These are phyloP conservation scores for Ametastegia equiseti DNA, from an alignment of 2,888 invertebrate genomes.

Conservation along the genomic window DNA sequence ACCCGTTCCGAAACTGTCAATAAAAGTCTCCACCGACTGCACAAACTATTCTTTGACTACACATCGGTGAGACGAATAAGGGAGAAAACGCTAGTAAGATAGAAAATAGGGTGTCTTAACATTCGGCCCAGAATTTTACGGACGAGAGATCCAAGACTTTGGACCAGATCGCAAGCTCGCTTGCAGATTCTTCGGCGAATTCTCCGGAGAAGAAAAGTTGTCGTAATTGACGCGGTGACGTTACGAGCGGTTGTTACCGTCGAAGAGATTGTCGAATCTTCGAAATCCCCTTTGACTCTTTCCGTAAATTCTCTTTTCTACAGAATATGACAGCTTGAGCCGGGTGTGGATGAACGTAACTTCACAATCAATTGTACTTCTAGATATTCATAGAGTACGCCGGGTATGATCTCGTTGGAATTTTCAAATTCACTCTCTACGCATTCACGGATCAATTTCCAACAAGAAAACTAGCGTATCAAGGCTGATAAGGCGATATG, in stretches of 20 bases:
- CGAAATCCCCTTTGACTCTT: background rate
- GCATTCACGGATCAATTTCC: background rate
- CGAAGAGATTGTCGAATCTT: background rate
- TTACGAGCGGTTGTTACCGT: background rate
- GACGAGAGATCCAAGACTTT: background rate
- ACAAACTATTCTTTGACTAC: conserved; percentile 24
- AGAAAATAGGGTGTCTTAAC: conserved; percentile 44
- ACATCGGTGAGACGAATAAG: background rate
- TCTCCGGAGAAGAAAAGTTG: background rate
- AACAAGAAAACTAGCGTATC: background rate
- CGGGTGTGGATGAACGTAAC: background rate
- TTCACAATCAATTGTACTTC: background rate
- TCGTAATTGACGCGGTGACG: conserved; percentile 25
- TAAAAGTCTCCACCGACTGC: conserved; percentile 51
- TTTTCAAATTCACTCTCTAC: conserved; percentile 1
- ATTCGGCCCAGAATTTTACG: conserved; percentile 41
- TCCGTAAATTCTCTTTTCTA: background rate
- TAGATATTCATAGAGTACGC: background rate
- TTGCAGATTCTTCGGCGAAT: conserved; percentile 6
- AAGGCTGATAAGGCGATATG: too few species aligned
- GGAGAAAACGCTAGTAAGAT: conserved; percentile 6
- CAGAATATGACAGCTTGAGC: background rate
- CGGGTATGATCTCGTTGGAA: conserved; percentile 13
- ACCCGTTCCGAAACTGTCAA: conserved; percentile 53
- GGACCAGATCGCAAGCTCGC: background rate